Conservation (phyloP, 2,888 invertebrate genomes). For the Operophtera brumata region DNA sequence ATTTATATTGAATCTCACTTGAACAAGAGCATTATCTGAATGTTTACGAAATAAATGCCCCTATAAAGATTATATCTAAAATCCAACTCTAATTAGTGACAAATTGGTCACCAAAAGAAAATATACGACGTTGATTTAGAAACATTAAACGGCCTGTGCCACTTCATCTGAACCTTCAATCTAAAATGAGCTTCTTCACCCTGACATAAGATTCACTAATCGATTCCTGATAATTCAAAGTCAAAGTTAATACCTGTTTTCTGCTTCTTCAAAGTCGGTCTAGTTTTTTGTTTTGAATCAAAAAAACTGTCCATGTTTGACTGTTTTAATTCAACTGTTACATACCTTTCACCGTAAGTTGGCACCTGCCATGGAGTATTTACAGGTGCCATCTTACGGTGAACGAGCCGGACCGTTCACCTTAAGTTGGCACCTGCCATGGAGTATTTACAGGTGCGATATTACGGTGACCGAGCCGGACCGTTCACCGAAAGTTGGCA, state of each 20-base stretch:
- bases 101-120: slow-evolving; percentile 53
- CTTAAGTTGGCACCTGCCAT: no score
- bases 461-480: no score
- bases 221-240: background rate
- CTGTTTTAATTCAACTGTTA: no score
- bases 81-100: slow-evolving; percentile 59
- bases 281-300: background rate
- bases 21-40: slow-evolving; percentile 37
- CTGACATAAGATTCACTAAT: background rate
- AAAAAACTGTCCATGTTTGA: no score
- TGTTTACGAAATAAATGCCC: slow-evolving; percentile 53
- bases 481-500: no score
- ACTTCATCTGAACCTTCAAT: background rate
- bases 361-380: no score
- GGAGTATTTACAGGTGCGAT: no score
- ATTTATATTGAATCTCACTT: slow-evolving; percentile 12
- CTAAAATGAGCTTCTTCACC: slow-evolving; percentile 5
- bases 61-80: slow-evolving; percentile 56
- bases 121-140: slow-evolving; percentile 44
- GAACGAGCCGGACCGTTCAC: no score
- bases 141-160: slow-evolving; percentile 35
- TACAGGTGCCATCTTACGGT: no score
- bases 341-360: no score
- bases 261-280: no score
- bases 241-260: no score